Evolutionary conservation across 2,113 vertebrate genomes (phyloP), one percentile per base, ranked within the genome.

Genomic region (Limnothrissa miodon): DNA sequence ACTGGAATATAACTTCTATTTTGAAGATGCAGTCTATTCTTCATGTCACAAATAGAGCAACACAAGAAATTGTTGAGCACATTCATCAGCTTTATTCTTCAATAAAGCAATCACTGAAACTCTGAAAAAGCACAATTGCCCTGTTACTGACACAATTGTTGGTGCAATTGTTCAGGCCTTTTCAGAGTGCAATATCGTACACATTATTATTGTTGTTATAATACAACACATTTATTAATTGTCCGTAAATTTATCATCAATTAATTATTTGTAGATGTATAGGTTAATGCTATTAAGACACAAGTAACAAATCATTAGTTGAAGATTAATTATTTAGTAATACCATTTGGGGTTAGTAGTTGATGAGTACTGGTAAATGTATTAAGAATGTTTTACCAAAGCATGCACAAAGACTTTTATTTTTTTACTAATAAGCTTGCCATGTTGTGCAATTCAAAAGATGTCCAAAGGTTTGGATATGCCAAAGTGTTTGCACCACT

Each of bases 401-500:
- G 42, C n/a, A 42, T 6, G 42, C 2, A 2, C 6, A 42, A 42
- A 42, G 6, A 42, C 42, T 4, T 42, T 42, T n/a, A n/a, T n/a
- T n/a, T n/a, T n/a, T n/a, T n/a, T n/a, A 56, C 51, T 56, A 56
- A 23, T 56, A 19, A 56, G 51, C 51, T 56, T 56, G 51, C 51
- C 21, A 56, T 56, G 51, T 56, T 56, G 51, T 56, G 51, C 51
- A 88, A 82, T 39, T 84, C 85, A 29, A 87, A 85, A 83, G 82
- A 89, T 86, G 80, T 87, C 80, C 42, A 42, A 48, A 45, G 59
- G n/a, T 86, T 85, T 83, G 85, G 81, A 51, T 88, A 80, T 85
- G 83, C 29, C 9, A 82, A 84, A 15, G 78, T 88, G 23, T 85
- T 87, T 80, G 66, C 44, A 39, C 86, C 82, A 0, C 80, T 86